These are phyloP conservation scores for Sciurus niger DNA, from an alignment of 2,113 vertebrate genomes.

Conservation along the genomic window DNA sequence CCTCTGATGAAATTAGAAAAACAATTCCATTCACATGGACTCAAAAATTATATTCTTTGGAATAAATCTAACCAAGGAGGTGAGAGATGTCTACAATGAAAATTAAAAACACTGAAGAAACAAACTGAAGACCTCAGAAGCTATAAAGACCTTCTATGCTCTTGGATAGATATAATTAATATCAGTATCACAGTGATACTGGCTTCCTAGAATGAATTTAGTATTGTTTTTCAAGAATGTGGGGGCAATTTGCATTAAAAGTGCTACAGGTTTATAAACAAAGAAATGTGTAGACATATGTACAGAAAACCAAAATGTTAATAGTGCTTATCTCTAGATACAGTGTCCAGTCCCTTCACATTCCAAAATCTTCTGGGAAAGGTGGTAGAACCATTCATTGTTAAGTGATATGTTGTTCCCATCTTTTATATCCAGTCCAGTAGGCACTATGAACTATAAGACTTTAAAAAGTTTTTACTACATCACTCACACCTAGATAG, in stretches of 20 bases:
- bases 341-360: background rate
- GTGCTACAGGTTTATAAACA: background rate
- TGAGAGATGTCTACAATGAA: no score
- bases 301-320: background rate
- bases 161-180: no score
- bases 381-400: constrained; percentile 65
- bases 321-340: background rate
- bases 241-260: background rate
- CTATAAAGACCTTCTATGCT: no score
- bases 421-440: constrained; percentile 80
- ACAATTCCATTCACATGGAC: no score
- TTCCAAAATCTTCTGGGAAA: constrained; percentile 75
- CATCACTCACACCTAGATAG: constrained; percentile 77
- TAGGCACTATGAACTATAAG: constrained; percentile 77
- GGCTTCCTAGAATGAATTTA: no score
- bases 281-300: background rate
- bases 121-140: no score
- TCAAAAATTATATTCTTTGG: no score
- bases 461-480: constrained; percentile 80
- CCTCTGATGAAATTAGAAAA: no score
- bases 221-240: background rate
- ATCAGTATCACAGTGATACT: no score
- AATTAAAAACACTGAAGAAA: no score
- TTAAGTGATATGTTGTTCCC: constrained; percentile 67
- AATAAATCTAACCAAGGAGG: no score